These are phyloP conservation scores for Psilanteris sp. DNA, from an alignment of 1,140 invertebrate genomes.

Conservation along the genomic window DNA sequence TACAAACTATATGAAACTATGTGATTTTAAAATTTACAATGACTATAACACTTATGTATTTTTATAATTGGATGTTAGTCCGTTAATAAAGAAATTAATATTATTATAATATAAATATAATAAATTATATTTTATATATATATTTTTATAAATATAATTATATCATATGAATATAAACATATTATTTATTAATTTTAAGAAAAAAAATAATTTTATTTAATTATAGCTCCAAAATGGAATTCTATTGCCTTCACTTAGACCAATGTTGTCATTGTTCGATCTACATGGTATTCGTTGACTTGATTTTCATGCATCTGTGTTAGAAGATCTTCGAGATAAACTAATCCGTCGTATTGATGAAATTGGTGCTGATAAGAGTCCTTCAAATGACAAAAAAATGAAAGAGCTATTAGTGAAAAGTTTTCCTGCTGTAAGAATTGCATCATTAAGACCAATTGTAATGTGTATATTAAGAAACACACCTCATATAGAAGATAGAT, in stretches of 20 bases:
- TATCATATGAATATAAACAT: too few species aligned
- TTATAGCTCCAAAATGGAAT: constrained; percentile 94
- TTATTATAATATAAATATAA: too few species aligned
- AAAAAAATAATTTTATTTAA: too few species aligned
- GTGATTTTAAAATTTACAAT: too few species aligned
- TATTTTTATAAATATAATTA: too few species aligned
- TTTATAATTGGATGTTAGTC: too few species aligned
- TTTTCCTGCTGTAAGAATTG: constrained; percentile 95
- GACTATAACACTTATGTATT: too few species aligned
- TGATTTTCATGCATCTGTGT: constrained; percentile 96
- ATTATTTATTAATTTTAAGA: too few species aligned
- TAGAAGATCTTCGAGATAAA: constrained; percentile 96
- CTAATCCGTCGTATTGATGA: constrained; percentile 93
- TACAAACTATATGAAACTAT: too few species aligned
- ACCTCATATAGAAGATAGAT: constrained; percentile 95
- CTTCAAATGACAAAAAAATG: constrained; percentile 86
- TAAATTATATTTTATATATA: too few species aligned
- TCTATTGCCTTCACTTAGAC: constrained; percentile 92
- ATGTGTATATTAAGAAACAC: constrained; percentile 97
- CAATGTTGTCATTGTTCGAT: constrained; percentile 96
- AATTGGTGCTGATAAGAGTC: constrained; percentile 84
- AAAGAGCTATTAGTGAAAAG: constrained; percentile 95
- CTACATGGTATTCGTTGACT: constrained; percentile 93
- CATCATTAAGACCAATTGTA: constrained; percentile 95
- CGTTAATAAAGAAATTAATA: too few species aligned